Evolutionary conservation across 2,888 invertebrate species (phyloP).

Genomic region (Volucella inanis): DNA sequence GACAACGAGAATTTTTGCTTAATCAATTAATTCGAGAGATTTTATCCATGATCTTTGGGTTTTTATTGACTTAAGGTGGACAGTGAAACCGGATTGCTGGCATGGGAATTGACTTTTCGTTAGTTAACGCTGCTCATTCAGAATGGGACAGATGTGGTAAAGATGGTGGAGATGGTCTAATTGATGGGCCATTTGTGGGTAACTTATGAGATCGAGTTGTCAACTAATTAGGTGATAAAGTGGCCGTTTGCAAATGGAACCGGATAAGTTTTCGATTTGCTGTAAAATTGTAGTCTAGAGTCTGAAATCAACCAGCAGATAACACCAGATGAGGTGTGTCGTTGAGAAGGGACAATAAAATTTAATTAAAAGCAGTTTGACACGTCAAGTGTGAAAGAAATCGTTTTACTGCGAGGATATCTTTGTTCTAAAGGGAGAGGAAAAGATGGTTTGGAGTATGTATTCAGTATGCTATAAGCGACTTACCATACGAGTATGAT

Average conservation of each 20-base stretch:
- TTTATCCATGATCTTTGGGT: conserved; percentile 71
- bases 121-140: background rate
- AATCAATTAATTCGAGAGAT: conserved; percentile 74
- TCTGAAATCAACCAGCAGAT: conserved; percentile 14
- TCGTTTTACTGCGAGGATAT: too few relatives aligned
- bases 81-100: conserved; percentile 27
- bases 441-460: too few relatives aligned
- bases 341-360: conserved; percentile 7
- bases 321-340: conserved; percentile 25
- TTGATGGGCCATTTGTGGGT: conserved; percentile 72
- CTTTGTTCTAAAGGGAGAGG: too few relatives aligned
- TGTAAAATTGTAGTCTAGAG: background rate
- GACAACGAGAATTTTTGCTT: conserved; percentile 59
- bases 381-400: background rate
- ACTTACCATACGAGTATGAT: too few relatives aligned
- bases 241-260: conserved; percentile 51
- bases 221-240: conserved; percentile 74
- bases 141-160: background rate
- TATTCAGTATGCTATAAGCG: too few relatives aligned
- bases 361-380: conserved; percentile 24
- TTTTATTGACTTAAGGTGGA: conserved; percentile 51
- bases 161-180: conserved; percentile 50
- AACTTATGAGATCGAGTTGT: conserved; percentile 71
- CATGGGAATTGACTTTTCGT: conserved; percentile 45
- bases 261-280: conserved; percentile 32